A percentile compares a stretch with the other conserved stretches of the same genome.
Evolutionary conservation across 2,797 vertebrate species (phyloP).

Genomic region (Pseudochromis fuscus): DNA sequence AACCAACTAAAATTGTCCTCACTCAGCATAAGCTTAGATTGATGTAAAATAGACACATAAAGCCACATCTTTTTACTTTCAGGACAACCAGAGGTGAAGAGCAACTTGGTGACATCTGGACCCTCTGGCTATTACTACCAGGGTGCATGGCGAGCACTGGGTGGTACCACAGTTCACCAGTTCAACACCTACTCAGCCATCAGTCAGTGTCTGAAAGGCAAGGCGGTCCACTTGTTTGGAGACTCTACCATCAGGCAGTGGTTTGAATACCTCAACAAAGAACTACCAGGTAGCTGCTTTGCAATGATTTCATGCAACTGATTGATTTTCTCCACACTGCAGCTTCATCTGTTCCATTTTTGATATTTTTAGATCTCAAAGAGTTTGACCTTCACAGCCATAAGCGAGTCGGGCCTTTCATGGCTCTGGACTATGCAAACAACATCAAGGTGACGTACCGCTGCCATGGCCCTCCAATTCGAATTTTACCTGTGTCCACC

Average conservation of each 20-base stretch:
- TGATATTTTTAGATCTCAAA: constrained; percentile 27
- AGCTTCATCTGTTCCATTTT: not conserved
- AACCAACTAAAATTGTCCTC: too few relatives aligned
- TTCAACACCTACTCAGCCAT: constrained; percentile 87
- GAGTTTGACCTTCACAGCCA: constrained; percentile 37
- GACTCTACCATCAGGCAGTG: constrained; percentile 95
- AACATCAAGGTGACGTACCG: constrained; percentile 88
- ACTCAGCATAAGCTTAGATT: too few relatives aligned
- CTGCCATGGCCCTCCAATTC: constrained; percentile 90
- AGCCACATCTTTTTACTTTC: not conserved
- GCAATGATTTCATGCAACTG: not conserved
- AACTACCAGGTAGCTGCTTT: constrained; percentile 86
- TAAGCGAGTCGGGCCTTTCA: constrained; percentile 88
- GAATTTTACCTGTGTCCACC: constrained; percentile 83
- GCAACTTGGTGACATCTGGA: not conserved
- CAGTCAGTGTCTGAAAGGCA: constrained; percentile 89
- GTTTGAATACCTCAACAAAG: constrained; percentile 89
- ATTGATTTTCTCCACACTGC: not conserved
- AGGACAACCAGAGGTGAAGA: constrained; percentile 33
- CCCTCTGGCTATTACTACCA: constrained; percentile 91
- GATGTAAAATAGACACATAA: too few relatives aligned
- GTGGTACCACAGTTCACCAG: constrained; percentile 78
- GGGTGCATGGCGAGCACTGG: constrained; percentile 85
- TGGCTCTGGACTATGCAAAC: constrained; percentile 87
- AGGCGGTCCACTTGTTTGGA: constrained; percentile 90